Percentiles rank a stretch among this genome's conserved stretches.
Evolutionary conservation across 2,797 vertebrate species (phyloP).

Genomic region (Lepilemur septentrionalis): DNA sequence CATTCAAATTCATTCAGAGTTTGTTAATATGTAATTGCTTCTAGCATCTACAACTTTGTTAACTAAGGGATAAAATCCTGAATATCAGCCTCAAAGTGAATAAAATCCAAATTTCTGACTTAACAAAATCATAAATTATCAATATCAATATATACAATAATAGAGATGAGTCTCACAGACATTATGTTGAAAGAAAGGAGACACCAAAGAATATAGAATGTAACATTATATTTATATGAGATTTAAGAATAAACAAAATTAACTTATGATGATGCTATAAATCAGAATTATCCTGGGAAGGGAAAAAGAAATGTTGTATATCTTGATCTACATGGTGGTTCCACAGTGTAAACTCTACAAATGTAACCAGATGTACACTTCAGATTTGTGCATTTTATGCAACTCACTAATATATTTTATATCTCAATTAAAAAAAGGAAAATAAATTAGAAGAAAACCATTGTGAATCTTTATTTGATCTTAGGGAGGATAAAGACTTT

Average conservation of each 20-base stretch:
- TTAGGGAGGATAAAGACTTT: background rate
- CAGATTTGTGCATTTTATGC: background rate
- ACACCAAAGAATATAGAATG: background rate
- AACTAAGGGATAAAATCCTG: background rate
- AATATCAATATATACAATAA: background rate
- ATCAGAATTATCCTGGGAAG: background rate
- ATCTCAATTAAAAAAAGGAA: background rate
- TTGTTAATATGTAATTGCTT: background rate
- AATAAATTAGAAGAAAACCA: constrained; percentile 5
- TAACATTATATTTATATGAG: background rate
- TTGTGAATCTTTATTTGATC: background rate
- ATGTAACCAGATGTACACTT: background rate
- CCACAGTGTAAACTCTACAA: background rate
- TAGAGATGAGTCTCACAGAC: background rate
- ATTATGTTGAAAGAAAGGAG: background rate
- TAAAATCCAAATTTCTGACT: background rate
- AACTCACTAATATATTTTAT: background rate
- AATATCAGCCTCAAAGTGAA: background rate
- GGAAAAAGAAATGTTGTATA: background rate
- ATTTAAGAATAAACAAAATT: constrained; percentile 19
- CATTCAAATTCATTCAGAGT: background rate
- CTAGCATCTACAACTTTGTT: background rate
- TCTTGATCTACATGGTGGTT: background rate
- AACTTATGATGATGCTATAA: background rate
- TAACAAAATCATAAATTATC: background rate